Percentiles rank a stretch among this genome's conserved stretches.
These are phyloP conservation scores for Pundamilia nyererei DNA, from an alignment of 2,113 vertebrate species.

Conservation along the genomic window DNA sequence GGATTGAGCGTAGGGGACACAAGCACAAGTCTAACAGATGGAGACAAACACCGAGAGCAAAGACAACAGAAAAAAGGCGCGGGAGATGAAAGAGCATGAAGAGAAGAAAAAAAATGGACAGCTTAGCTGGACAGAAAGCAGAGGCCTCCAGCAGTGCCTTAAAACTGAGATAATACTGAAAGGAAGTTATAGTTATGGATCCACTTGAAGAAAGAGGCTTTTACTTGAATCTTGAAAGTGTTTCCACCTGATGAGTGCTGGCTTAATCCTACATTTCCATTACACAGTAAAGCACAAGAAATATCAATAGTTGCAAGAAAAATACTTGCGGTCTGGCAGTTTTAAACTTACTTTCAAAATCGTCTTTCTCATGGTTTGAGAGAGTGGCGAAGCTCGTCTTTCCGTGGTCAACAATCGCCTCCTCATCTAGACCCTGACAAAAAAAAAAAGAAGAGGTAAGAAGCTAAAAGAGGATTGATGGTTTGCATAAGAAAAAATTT, in stretches of 20 bases:
- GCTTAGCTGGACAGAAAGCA: background rate
- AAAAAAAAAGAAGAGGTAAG: background rate
- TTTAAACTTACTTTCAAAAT: slow-evolving; percentile 86
- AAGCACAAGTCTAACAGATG: background rate
- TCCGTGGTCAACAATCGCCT: slow-evolving; percentile 90
- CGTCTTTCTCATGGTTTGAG: slow-evolving; percentile 88
- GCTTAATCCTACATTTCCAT: background rate
- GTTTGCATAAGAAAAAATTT: background rate
- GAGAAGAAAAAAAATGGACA: background rate
- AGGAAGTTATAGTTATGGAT: background rate
- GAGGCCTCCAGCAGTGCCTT: background rate
- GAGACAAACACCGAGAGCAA: background rate
- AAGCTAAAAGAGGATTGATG: background rate
- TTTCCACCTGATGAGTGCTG: background rate
- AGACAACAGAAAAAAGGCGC: background rate
- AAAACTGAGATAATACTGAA: background rate
- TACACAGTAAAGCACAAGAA: background rate
- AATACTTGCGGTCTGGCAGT: background rate
- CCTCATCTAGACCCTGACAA: slow-evolving; percentile 86
- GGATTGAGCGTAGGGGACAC: background rate
- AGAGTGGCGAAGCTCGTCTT: slow-evolving; percentile 89
- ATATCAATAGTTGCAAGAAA: background rate
- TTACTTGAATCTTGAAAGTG: background rate
- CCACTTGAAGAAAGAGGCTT: background rate
- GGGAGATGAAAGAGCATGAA: background rate